Conservation (phyloP, 2,113 vertebrate species). For the Melospiza georgiana region DNA sequence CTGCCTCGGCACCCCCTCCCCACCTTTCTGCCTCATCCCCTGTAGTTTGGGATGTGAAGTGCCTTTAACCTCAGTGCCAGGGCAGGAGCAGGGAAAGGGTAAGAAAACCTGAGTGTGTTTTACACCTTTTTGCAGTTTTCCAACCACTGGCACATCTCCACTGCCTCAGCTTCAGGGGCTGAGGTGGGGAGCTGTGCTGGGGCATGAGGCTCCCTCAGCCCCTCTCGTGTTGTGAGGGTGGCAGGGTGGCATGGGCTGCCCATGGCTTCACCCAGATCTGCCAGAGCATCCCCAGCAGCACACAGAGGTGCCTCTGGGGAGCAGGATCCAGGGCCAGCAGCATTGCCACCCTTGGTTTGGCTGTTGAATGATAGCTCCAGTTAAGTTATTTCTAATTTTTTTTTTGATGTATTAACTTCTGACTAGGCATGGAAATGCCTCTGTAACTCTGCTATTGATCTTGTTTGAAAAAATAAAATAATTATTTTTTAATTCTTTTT, state of each 20-base stretch:
- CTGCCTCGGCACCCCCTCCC: not conserved
- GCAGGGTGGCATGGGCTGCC: not conserved
- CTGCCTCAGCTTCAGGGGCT: not conserved
- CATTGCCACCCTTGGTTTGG: not conserved
- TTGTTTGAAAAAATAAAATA: constrained; percentile 4
- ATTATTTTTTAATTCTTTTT: not conserved
- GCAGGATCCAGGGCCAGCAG: not conserved
- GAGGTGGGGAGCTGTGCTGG: not conserved
- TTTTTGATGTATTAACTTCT: not conserved
- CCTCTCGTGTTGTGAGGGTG: not conserved
- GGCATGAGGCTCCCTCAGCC: not conserved
- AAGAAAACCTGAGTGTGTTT: not conserved
- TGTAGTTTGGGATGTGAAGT: not conserved
- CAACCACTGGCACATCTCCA: not conserved
- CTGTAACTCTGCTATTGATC: not conserved
- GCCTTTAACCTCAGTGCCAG: not conserved
- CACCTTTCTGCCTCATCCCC: not conserved
- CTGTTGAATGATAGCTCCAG: not conserved
- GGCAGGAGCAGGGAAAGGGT: not conserved
- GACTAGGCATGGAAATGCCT: not conserved
- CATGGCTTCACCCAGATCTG: not conserved
- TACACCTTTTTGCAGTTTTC: not conserved
- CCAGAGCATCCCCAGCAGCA: not conserved
- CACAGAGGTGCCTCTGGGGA: not conserved
- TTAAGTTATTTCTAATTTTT: constrained; percentile 19